Conservation (phyloP, 2,113 vertebrate genomes). For the Embiotoca jacksoni region DNA sequence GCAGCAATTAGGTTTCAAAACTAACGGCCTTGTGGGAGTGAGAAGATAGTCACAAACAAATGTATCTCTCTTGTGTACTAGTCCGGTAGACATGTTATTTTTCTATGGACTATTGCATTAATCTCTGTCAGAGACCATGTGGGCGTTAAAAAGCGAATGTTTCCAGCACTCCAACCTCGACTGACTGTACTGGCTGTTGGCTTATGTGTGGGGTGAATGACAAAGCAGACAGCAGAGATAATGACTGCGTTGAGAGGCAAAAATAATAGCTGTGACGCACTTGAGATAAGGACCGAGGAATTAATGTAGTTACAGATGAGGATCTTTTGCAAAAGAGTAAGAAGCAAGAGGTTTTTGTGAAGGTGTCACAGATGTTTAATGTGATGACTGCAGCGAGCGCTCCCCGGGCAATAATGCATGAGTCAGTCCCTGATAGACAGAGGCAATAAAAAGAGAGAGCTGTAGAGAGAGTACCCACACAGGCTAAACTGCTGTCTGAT, state of each 20-base stretch:
- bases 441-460: conserved; percentile 51
- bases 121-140: conserved; percentile 19
- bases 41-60: not conserved
- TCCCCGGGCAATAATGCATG: conserved; percentile 49
- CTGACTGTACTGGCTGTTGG: conserved; percentile 18
- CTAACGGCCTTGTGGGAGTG: not conserved
- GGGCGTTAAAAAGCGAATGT: conserved; percentile 50
- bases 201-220: conserved; percentile 41
- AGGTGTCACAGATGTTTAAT: conserved; percentile 49
- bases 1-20: not conserved
- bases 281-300: conserved; percentile 33
- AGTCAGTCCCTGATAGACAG: conserved; percentile 60
- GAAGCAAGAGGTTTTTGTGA: conserved; percentile 29
- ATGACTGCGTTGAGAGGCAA: conserved; percentile 5
- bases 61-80: not conserved
- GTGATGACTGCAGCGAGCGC: conserved; percentile 42
- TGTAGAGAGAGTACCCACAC: conserved; percentile 29
- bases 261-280: conserved; percentile 24
- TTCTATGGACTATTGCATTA: conserved; percentile 8
- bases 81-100: conserved; percentile 2
- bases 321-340: conserved; percentile 1
- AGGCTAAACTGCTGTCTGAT: conserved; percentile 34
- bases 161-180: conserved; percentile 19
- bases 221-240: conserved; percentile 39
- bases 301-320: conserved; percentile 13